Conservation (phyloP, 1,140 invertebrate genomes). For the Trichomalopsis sarcophagae region DNA sequence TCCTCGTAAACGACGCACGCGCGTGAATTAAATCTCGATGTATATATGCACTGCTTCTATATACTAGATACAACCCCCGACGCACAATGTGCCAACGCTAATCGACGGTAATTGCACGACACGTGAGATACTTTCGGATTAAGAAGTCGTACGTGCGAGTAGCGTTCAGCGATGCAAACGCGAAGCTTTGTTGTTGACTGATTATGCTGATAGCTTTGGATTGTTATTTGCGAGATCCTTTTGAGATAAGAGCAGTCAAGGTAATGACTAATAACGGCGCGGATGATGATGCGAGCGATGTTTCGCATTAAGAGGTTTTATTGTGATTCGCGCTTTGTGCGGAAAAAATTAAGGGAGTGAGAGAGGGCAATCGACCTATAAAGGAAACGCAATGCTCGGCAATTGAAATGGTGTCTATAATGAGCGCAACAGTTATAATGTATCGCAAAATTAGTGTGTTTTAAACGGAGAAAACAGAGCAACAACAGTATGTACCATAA, state of each 20-base stretch:
- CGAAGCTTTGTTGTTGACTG: background rate
- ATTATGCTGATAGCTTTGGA: slow-evolving; percentile 38
- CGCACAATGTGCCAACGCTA: background rate
- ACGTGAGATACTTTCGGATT: slow-evolving; percentile 30
- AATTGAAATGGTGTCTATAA: background rate
- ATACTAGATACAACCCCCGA: background rate
- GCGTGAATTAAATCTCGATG: background rate
- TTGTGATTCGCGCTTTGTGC: slow-evolving; percentile 30
- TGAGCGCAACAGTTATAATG: background rate
- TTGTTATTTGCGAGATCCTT: background rate
- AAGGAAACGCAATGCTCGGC: background rate
- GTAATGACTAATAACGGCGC: slow-evolving; percentile 42
- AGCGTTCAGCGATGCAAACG: background rate
- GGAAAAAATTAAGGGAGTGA: background rate
- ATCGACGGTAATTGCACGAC: slow-evolving; percentile 34
- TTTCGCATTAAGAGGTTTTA: slow-evolving; percentile 11
- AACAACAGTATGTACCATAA: no score
- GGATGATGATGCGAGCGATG: slow-evolving; percentile 15
- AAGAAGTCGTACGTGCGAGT: background rate
- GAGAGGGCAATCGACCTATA: background rate
- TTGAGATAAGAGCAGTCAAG: slow-evolving; percentile 22
- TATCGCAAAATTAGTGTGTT: background rate
- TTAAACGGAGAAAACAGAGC: background rate
- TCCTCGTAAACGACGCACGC: slow-evolving; percentile 4
- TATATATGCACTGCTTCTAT: no score